Percentiles rank a stretch among this genome's conserved stretches.
phyloP scores from a whole-genome alignment of 2,113 vertebrate species.

The Lutjanus erythropterus region DNA sequence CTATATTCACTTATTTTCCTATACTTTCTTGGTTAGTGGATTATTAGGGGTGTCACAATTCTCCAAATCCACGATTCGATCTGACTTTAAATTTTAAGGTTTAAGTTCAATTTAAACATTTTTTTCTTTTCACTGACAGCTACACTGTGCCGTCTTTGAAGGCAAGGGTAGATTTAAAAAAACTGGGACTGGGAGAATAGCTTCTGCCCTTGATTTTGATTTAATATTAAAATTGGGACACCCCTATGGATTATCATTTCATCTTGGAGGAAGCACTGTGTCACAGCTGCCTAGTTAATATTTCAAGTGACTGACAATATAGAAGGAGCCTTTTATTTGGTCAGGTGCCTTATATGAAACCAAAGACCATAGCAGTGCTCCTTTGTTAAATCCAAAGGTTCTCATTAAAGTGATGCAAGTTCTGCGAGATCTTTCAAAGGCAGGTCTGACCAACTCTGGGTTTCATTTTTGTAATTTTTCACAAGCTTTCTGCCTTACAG shows the following conservation, averaged over 20 bases:
- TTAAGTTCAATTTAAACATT: too few species aligned
- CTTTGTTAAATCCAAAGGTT: slow-evolving; percentile 51
- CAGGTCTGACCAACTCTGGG: slow-evolving; percentile 36
- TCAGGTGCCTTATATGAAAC: slow-evolving; percentile 76
- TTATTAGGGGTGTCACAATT: too few species aligned
- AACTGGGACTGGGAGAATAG: too few species aligned
- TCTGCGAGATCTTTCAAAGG: slow-evolving; percentile 28
- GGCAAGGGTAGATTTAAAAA: too few species aligned
- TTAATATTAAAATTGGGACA: too few species aligned
- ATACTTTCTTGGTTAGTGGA: slow-evolving; percentile 34
- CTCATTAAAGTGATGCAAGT: slow-evolving; percentile 36
- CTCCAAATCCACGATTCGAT: too few species aligned
- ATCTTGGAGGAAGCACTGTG: slow-evolving; percentile 23
- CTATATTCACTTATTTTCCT: slow-evolving; percentile 31
- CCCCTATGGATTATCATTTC: slow-evolving; percentile 46
- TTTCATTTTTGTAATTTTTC: slow-evolving; percentile 47
- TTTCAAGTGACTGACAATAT: slow-evolving; percentile 28
- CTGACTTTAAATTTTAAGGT: too few species aligned
- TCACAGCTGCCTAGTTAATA: slow-evolving; percentile 41
- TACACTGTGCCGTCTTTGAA: too few species aligned
- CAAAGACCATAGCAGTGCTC: slow-evolving; percentile 69
- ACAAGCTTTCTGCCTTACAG: slow-evolving; percentile 30
- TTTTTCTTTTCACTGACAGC: too few species aligned
- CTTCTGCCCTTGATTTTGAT: too few species aligned
- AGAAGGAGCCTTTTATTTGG: slow-evolving; percentile 54